phyloP scores from a whole-genome alignment of 2,797 vertebrate genomes.

The Clamator glandarius region DNA sequence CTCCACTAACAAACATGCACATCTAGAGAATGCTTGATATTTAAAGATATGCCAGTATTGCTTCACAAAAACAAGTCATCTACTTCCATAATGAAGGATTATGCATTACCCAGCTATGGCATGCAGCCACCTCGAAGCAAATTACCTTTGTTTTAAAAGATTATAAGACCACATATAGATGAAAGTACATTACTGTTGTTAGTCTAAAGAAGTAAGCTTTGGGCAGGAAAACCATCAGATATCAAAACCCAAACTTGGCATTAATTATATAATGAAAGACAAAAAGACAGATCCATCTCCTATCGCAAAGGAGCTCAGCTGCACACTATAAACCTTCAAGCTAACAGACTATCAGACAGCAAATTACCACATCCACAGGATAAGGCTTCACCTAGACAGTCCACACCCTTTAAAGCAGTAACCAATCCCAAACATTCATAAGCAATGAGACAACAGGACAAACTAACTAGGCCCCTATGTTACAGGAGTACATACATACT shows the following conservation, averaged over 20 bases:
- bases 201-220: not conserved
- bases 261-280: not conserved
- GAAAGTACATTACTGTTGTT: not conserved
- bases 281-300: not conserved
- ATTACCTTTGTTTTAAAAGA: not conserved
- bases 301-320: not conserved
- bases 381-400: not conserved
- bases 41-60: not conserved
- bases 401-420: not conserved
- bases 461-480: not conserved
- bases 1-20: not conserved
- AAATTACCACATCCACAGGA: not conserved
- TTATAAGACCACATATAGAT: not conserved
- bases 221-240: not conserved
- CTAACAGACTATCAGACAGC: not conserved
- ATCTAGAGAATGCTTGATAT: not conserved
- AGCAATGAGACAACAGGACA: not conserved
- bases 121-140: not conserved
- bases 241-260: not conserved
- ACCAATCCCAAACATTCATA: not conserved
- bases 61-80: not conserved
- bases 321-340: not conserved
- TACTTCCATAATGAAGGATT: not conserved
- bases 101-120: not conserved
- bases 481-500: not conserved